Evolutionary conservation across 1,140 invertebrate genomes (phyloP).

Genomic region (Mya arenaria): DNA sequence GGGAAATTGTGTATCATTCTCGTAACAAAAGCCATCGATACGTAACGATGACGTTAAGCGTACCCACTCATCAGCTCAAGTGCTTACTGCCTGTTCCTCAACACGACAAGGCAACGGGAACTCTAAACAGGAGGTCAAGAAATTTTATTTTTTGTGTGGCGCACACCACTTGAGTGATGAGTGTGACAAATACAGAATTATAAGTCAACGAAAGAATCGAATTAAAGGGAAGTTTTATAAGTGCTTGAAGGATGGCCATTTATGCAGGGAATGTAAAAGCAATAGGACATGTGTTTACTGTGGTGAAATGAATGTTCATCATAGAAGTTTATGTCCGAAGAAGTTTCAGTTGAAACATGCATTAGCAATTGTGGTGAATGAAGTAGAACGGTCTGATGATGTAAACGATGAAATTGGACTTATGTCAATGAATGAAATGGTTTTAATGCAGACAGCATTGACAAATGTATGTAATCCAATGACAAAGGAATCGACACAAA

Average conservation of each 20-base stretch:
- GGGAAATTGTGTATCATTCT: neutral
- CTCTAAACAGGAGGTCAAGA: neutral
- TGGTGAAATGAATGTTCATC: neutral
- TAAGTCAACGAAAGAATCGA: neutral
- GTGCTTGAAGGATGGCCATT: conserved; percentile 1
- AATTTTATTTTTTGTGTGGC: neutral
- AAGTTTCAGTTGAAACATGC: too few species aligned
- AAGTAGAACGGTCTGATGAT: too few species aligned
- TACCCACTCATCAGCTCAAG: neutral
- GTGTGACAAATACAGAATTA: neutral
- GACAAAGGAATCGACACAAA: too few species aligned
- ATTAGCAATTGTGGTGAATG: too few species aligned
- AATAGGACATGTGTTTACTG: neutral
- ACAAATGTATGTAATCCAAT: too few species aligned
- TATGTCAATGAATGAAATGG: too few species aligned
- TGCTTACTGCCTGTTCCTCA: neutral
- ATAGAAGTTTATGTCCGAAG: neutral
- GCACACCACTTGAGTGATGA: neutral
- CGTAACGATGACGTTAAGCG: neutral
- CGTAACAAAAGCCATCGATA: neutral
- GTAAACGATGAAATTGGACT: too few species aligned
- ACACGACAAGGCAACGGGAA: neutral
- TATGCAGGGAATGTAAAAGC: neutral
- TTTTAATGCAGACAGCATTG: too few species aligned
- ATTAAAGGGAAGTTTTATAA: neutral